Percentiles rank a stretch among this genome's conserved stretches.
phyloP scores from a whole-genome alignment of 2,113 vertebrate genomes.

The Dicrurus megarhynchus region DNA sequence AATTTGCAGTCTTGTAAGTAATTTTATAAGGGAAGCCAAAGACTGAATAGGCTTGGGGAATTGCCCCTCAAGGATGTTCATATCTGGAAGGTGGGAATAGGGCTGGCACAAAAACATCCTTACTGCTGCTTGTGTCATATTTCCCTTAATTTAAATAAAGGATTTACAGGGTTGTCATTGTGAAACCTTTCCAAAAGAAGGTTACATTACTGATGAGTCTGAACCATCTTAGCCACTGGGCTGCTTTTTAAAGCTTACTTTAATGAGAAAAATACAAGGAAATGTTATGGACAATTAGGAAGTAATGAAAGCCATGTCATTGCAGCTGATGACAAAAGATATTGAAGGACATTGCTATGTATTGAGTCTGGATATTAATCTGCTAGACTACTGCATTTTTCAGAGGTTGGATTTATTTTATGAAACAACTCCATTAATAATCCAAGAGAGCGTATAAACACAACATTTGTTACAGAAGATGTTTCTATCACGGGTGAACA shows the following conservation, averaged over 20 bases:
- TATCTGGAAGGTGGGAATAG: neutral
- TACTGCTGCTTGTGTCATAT: neutral
- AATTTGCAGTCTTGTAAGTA: conserved; percentile 3
- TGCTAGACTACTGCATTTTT: neutral
- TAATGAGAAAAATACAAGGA: conserved; percentile 9
- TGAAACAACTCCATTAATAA: conserved; percentile 6
- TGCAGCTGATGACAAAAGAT: conserved; percentile 19
- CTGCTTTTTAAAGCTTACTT: conserved; percentile 1
- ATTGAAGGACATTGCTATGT: neutral
- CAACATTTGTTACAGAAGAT: neutral
- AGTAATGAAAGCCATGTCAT: conserved; percentile 21
- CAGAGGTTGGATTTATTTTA: neutral
- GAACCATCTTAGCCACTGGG: neutral
- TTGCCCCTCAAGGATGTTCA: neutral
- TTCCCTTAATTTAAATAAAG: neutral
- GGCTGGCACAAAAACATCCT: neutral
- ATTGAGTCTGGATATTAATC: neutral
- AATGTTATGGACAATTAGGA: conserved; percentile 32
- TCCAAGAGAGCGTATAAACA: neutral
- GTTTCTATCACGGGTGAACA: neutral
- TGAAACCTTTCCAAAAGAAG: neutral
- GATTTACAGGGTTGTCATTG: neutral
- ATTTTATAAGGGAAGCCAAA: neutral
- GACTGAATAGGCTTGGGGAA: neutral
- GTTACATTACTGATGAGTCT: neutral